phyloP scores from a whole-genome alignment of 2,113 vertebrate genomes.

The Cynoglossus semilaevis region DNA sequence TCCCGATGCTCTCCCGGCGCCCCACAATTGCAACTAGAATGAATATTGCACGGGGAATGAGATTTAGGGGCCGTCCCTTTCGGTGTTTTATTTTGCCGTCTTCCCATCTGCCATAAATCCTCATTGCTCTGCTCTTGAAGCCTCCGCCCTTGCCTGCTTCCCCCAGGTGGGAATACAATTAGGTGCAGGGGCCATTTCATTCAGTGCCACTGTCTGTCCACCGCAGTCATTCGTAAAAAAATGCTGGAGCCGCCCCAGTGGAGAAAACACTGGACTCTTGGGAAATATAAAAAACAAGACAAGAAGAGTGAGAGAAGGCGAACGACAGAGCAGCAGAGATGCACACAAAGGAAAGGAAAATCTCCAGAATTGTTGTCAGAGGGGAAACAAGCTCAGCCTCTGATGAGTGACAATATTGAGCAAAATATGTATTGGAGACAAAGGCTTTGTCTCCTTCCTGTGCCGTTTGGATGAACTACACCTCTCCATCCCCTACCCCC shows the following conservation, averaged over 20 bases:
- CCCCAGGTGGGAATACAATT: constrained; percentile 81
- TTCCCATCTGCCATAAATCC: constrained; percentile 78
- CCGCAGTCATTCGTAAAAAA: constrained; percentile 72
- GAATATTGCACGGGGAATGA: constrained; percentile 78
- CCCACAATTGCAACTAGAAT: constrained; percentile 75
- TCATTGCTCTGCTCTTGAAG: constrained; percentile 74
- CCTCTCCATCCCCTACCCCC: constrained; percentile 76
- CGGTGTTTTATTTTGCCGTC: constrained; percentile 80
- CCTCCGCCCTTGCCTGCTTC: constrained; percentile 64
- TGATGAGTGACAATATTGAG: constrained; percentile 76
- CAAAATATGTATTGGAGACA: constrained; percentile 81
- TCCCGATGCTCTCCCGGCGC: constrained; percentile 63
- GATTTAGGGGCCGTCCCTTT: constrained; percentile 80
- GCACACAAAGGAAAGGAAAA: constrained; percentile 46
- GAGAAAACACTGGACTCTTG: constrained; percentile 68
- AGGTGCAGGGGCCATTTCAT: constrained; percentile 77
- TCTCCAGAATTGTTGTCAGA: constrained; percentile 66
- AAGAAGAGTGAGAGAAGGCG: constrained; percentile 39
- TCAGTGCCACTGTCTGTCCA: constrained; percentile 73
- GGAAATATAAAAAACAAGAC: constrained; percentile 71
- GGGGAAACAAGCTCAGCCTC: constrained; percentile 66
- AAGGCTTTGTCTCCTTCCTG: constrained; percentile 81
- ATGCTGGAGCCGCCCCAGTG: constrained; percentile 59
- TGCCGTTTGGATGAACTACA: constrained; percentile 81
- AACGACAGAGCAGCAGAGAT: constrained; percentile 34